Evolutionary conservation across 2,888 invertebrate genomes (phyloP).

Genomic region (Phytoseiulus persimilis): DNA sequence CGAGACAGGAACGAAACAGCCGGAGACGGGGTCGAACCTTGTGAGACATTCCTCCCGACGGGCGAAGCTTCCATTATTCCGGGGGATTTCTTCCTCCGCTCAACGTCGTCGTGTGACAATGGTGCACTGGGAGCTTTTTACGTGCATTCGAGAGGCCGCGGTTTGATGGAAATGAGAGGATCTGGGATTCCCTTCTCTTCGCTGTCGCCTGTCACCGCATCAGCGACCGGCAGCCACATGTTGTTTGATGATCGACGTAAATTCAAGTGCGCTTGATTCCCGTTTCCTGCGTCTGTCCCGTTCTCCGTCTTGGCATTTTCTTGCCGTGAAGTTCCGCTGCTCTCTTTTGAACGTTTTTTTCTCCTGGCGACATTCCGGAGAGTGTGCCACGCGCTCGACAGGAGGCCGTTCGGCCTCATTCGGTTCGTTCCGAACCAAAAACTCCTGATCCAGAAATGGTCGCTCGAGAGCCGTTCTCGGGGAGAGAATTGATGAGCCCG

Average conservation of each 20-base stretch:
- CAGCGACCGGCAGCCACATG: not conserved
- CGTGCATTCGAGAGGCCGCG: not conserved
- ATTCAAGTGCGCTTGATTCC: not conserved
- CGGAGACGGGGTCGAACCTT: not conserved
- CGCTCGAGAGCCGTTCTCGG: no score
- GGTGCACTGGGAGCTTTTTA: not conserved
- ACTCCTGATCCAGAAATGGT: no score
- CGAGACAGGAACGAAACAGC: not conserved
- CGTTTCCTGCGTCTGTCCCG: not conserved
- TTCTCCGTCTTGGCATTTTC: not conserved
- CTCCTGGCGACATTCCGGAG: no score
- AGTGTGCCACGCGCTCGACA: no score
- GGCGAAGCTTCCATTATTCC: not conserved
- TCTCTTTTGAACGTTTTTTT: not conserved
- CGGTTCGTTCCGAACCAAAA: no score
- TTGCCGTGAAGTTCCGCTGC: not conserved
- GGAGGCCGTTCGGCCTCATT: no score
- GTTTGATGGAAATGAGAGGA: not conserved
- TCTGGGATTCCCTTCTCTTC: not conserved
- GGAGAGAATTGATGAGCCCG: no score
- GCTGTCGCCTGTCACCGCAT: not conserved
- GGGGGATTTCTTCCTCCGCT: not conserved
- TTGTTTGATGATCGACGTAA: not conserved
- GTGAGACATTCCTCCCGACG: not conserved
- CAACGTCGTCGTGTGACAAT: not conserved